These are phyloP conservation scores for Panulirus ornatus DNA, from an alignment of 1,140 invertebrate species.

Conservation along the genomic window DNA sequence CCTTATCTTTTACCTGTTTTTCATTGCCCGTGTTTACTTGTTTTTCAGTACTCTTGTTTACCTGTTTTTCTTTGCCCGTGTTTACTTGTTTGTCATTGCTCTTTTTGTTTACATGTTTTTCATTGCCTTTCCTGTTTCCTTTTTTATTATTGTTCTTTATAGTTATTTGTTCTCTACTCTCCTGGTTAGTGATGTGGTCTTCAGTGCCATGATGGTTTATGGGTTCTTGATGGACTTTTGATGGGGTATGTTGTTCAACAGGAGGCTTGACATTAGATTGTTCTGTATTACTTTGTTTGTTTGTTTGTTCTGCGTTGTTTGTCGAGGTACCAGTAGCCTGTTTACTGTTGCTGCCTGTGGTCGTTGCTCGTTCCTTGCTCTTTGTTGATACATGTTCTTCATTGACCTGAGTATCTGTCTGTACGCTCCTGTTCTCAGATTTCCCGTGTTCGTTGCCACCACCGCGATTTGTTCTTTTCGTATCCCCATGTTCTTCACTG, in stretches of 20 bases:
- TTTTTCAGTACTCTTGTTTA: not conserved
- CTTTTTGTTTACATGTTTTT: not conserved
- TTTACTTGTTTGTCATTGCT: not conserved
- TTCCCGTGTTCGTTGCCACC: not conserved
- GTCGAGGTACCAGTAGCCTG: not conserved
- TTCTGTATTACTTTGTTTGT: not conserved
- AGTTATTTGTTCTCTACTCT: not conserved
- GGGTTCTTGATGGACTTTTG: not conserved
- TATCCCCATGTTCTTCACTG: not conserved
- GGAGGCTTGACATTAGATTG: not conserved
- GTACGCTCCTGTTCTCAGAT: not conserved
- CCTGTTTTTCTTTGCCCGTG: no score
- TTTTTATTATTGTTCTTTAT: not conserved
- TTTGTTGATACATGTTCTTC: not conserved
- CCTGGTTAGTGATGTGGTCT: not conserved
- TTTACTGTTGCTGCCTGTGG: not conserved
- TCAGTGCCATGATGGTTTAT: not conserved
- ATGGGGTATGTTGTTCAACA: not conserved
- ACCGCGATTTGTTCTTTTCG: not conserved
- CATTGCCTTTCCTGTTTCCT: not conserved
- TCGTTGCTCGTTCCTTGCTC: not conserved
- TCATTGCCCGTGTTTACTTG: not conserved
- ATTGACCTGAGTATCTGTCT: not conserved
- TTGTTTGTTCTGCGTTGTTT: not conserved
- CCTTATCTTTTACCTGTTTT: not conserved